Percentiles rank a stretch among this genome's conserved stretches.
These are phyloP conservation scores for Epinephelus fuscoguttatus DNA, from an alignment of 2,113 vertebrate species.

Conservation along the genomic window DNA sequence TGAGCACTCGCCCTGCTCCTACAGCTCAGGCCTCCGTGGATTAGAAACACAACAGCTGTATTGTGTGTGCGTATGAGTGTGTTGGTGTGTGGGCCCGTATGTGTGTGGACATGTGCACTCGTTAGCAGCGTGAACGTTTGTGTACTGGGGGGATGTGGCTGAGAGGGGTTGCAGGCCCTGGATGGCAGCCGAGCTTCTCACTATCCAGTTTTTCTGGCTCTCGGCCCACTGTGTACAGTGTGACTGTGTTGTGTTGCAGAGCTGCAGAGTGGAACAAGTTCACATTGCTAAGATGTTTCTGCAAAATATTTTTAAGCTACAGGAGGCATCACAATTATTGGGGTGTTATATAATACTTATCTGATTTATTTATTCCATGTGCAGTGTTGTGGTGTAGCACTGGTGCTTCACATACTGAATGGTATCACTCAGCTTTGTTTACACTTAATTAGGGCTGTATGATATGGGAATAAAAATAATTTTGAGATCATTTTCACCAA, in stretches of 20 bases:
- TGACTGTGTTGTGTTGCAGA: slow-evolving; percentile 61
- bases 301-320: slow-evolving; percentile 38
- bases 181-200: slow-evolving; percentile 64
- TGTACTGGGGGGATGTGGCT: slow-evolving; percentile 35
- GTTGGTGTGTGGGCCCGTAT: slow-evolving; percentile 48
- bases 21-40: slow-evolving; percentile 76
- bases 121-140: slow-evolving; percentile 57
- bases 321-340: slow-evolving; percentile 25
- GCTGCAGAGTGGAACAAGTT: slow-evolving; percentile 59
- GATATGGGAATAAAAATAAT: too few species aligned
- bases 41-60: slow-evolving; percentile 84
- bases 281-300: slow-evolving; percentile 65
- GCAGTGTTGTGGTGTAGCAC: background rate
- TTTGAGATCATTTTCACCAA: too few species aligned
- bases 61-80: slow-evolving; percentile 77
- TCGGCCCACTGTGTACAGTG: slow-evolving; percentile 64
- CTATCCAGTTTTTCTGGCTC: slow-evolving; percentile 60
- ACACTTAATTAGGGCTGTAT: background rate
- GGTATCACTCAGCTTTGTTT: slow-evolving; percentile 9
- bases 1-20: slow-evolving; percentile 75
- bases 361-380: slow-evolving; percentile 10
- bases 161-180: slow-evolving; percentile 54
- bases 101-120: slow-evolving; percentile 55
- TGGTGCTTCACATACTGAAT: background rate
- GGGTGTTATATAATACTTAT: slow-evolving; percentile 4